Conservation (phyloP, 2,888 invertebrate species). For the Marasmarcha lunaedactyla region DNA sequence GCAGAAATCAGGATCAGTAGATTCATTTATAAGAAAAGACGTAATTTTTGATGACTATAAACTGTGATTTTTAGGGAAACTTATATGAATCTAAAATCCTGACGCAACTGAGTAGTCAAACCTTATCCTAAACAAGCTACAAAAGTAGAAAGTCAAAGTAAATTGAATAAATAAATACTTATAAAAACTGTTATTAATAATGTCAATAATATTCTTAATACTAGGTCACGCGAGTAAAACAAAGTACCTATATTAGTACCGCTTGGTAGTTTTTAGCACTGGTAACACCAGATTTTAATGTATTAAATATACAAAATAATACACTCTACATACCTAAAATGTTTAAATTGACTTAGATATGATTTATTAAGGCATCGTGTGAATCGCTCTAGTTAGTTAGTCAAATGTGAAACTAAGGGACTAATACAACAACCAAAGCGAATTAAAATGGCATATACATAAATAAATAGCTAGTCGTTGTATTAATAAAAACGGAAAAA, state of each 20-base stretch:
- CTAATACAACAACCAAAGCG: constrained; percentile 67
- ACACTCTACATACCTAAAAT: constrained; percentile 37
- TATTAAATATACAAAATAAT: constrained; percentile 15
- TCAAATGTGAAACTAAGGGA: constrained; percentile 45
- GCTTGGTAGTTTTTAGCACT: constrained; percentile 23
- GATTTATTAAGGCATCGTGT: constrained; percentile 68
- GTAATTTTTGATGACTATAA: too few species aligned
- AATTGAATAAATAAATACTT: constrained; percentile 55
- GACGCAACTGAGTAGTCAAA: not conserved
- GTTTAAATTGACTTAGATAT: constrained; percentile 68
- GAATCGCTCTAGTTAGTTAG: constrained; percentile 65
- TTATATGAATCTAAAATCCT: too few species aligned
- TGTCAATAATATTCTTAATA: constrained; percentile 52
- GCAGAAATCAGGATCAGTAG: constrained; percentile 9
- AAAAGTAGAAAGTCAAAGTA: too few species aligned
- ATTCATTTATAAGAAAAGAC: too few species aligned
- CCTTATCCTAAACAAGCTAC: too few species aligned
- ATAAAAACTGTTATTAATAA: constrained; percentile 49
- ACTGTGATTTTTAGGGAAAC: too few species aligned
- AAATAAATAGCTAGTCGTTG: constrained; percentile 22
- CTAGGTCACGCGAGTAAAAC: constrained; percentile 52
- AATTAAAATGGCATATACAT: constrained; percentile 38
- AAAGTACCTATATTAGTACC: constrained; percentile 43
- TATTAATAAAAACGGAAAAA: constrained; percentile 33
- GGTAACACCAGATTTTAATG: constrained; percentile 23